Evolutionary conservation across 2,888 invertebrate species (phyloP).

Genomic region (Drosophila anomalipes): DNA sequence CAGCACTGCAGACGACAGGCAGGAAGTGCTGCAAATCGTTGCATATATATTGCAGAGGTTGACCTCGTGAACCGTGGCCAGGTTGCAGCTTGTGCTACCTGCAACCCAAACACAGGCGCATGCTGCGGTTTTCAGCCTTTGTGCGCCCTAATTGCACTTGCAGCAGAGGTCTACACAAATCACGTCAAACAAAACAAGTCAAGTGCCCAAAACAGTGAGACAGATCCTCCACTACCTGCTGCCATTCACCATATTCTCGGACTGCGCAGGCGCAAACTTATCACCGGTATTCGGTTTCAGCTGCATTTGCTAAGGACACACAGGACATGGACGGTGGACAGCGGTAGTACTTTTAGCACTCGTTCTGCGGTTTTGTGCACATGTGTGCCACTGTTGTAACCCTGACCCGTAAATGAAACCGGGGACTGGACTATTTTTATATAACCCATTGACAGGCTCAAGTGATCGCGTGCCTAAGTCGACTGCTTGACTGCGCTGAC

Average conservation of each 20-base stretch:
- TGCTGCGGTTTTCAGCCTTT: conserved; percentile 72
- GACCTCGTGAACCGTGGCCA: conserved; percentile 49
- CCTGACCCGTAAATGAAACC: conserved; percentile 21
- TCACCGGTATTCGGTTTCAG: conserved; percentile 47
- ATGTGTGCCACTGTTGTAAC: conserved; percentile 40
- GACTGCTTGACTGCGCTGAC: conserved; percentile 22
- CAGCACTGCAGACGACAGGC: neutral
- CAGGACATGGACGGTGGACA: conserved; percentile 44
- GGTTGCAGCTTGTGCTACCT: conserved; percentile 48
- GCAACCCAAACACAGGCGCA: conserved; percentile 57
- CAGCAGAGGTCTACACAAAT: conserved; percentile 61
- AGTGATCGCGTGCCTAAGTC: conserved; percentile 32
- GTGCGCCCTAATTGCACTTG: conserved; percentile 63
- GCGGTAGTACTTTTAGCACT: conserved; percentile 69
- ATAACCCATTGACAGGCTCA: neutral
- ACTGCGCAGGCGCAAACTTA: conserved; percentile 23
- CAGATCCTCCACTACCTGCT: conserved; percentile 61
- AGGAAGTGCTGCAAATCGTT: conserved; percentile 65
- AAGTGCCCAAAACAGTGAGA: conserved; percentile 58
- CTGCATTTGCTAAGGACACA: conserved; percentile 36
- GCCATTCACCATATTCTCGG: conserved; percentile 39
- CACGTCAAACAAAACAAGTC: conserved; percentile 66
- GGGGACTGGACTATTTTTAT: conserved; percentile 3
- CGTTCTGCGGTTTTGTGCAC: conserved; percentile 72
- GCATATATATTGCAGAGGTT: conserved; percentile 36